These are phyloP conservation scores for Gymnothorax javanicus DNA, from an alignment of 2,797 vertebrate genomes.

Conservation along the genomic window DNA sequence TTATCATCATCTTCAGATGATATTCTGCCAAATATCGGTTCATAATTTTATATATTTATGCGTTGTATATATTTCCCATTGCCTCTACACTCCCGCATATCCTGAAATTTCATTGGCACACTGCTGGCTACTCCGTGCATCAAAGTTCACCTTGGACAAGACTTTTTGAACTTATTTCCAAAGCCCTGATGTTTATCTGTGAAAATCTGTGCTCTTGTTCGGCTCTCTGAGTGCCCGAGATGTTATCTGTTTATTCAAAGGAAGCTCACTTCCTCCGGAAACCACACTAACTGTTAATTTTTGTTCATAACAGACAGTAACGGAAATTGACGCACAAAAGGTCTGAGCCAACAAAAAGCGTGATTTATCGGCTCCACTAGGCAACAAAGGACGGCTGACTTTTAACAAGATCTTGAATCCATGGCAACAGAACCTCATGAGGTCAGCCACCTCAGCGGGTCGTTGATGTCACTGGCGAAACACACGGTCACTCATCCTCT, in stretches of 20 bases:
- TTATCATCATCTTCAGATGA: too few species aligned
- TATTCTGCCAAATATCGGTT: too few species aligned
- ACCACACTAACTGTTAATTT: background rate
- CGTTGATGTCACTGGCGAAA: background rate
- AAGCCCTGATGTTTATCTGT: background rate
- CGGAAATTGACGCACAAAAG: background rate
- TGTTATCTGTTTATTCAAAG: background rate
- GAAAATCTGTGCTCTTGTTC: background rate
- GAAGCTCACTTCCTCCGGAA: background rate
- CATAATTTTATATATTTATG: too few species aligned
- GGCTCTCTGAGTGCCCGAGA: background rate
- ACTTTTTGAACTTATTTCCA: background rate
- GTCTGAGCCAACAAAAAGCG: background rate
- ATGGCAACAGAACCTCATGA: background rate
- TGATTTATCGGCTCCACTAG: background rate
- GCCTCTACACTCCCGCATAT: background rate
- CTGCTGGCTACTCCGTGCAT: background rate
- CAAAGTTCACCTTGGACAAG: background rate
- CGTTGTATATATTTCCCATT: too few species aligned
- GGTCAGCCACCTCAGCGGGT: background rate
- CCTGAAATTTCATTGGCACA: background rate
- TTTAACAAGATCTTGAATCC: background rate
- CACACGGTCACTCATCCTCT: background rate
- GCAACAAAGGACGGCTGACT: background rate
- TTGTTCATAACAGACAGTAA: background rate